A percentile compares a stretch with the other conserved stretches of the same genome.
Conservation (phyloP, 2,113 vertebrate genomes). For the Aptenodytes forsteri region DNA sequence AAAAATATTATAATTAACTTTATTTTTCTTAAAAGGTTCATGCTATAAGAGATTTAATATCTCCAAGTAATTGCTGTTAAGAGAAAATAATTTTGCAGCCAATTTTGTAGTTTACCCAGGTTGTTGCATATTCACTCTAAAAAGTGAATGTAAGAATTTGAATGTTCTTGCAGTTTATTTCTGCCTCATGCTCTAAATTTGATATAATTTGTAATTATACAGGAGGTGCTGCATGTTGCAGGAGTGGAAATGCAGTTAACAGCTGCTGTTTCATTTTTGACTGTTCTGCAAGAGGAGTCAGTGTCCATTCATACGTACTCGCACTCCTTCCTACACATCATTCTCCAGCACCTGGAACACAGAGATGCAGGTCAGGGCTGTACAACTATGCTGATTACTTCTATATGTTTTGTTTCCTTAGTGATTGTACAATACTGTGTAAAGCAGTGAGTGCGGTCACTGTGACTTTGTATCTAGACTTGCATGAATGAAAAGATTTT, state of each 20-base stretch:
- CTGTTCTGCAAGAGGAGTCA: constrained; percentile 90
- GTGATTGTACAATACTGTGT: neutral
- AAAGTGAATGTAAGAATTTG: neutral
- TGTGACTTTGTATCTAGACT: neutral
- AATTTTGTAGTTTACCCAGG: neutral
- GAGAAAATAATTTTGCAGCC: neutral
- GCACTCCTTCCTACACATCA: constrained; percentile 90
- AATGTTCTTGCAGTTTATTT: neutral
- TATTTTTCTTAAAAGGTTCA: neutral
- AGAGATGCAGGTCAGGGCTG: constrained; percentile 82
- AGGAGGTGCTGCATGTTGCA: constrained; percentile 88
- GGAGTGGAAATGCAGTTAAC: constrained; percentile 90
- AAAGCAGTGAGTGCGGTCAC: neutral
- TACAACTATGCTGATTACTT: neutral
- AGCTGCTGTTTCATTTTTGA: constrained; percentile 89
- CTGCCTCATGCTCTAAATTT: neutral
- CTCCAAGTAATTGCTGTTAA: neutral
- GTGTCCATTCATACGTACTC: constrained; percentile 90
- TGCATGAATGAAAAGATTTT: neutral
- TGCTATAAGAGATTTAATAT: neutral
- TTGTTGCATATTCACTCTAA: neutral
- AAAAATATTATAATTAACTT: neutral
- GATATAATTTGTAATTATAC: constrained; percentile 52
- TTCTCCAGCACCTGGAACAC: constrained; percentile 91
- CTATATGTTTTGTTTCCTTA: neutral